A percentile compares a stretch with the other conserved stretches of the same genome.
Evolutionary conservation across 1,140 invertebrate genomes (phyloP).

Genomic region (Ceratosolen solmsi): DNA sequence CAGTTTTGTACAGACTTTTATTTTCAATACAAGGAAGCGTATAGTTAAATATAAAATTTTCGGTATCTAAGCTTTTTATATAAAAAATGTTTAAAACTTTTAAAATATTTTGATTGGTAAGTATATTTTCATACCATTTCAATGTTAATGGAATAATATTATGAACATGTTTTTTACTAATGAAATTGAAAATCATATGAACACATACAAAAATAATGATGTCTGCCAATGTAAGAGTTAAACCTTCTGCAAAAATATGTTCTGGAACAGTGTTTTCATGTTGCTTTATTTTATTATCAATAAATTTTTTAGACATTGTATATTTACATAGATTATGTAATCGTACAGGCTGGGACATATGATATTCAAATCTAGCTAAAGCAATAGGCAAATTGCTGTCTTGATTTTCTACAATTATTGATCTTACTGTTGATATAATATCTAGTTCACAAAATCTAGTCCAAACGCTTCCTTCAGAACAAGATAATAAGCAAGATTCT

Average conservation of each 20-base stretch:
- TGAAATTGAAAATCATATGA: conserved; percentile 77
- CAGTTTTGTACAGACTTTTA: conserved; percentile 85
- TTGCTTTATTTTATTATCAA: conserved; percentile 54
- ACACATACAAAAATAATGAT: conserved; percentile 85
- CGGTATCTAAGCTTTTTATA: conserved; percentile 21
- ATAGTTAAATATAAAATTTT: conserved; percentile 50
- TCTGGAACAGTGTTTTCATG: conserved; percentile 61
- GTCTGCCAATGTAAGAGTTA: conserved; percentile 87
- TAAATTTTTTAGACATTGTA: conserved; percentile 74
- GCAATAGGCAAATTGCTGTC: conserved; percentile 74
- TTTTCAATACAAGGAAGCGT: conserved; percentile 59
- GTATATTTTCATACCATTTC: conserved; percentile 79
- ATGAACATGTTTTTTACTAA: conserved; percentile 70
- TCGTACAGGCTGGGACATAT: conserved; percentile 87
- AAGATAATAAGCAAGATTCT: conserved; percentile 83
- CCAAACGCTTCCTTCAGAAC: conserved; percentile 90
- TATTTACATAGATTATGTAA: conserved; percentile 91
- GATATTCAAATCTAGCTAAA: conserved; percentile 86
- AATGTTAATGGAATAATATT: conserved; percentile 78
- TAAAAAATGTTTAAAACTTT: conserved; percentile 60
- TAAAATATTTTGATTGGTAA: conserved; percentile 63
- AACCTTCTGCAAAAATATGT: conserved; percentile 89
- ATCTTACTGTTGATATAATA: conserved; percentile 76
- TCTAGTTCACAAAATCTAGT: conserved; percentile 94
- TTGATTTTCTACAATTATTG: conserved; percentile 38